These are phyloP conservation scores for Mola mola DNA, from an alignment of 2,113 vertebrate species.

Conservation along the genomic window DNA sequence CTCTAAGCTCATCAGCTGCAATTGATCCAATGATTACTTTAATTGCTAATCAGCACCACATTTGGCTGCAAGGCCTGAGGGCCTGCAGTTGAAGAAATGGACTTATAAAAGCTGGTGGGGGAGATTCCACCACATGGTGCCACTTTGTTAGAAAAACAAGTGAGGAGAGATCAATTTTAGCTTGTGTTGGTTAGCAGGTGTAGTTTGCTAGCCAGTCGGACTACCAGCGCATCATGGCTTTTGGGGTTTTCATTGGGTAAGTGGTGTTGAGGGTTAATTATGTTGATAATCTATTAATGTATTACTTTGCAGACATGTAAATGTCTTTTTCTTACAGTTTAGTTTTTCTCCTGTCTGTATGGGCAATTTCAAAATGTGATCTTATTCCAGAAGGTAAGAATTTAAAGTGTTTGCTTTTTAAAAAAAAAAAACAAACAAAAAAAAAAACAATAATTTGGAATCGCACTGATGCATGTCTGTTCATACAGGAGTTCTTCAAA, in stretches of 20 bases:
- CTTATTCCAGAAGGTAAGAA: conserved; percentile 18
- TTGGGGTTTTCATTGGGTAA: conserved; percentile 30
- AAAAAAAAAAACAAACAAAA: neutral
- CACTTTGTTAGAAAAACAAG: neutral
- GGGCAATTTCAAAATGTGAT: neutral
- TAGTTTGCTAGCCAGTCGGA: conserved; percentile 42
- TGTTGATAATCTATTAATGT: neutral
- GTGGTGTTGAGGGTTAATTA: rapidly evolving
- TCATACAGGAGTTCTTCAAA: conserved; percentile 20
- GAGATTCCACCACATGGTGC: rapidly evolving
- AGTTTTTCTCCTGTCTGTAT: conserved; percentile 27
- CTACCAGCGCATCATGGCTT: conserved; percentile 55
- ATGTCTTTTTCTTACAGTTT: conserved; percentile 31
- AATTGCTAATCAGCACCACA: conserved; percentile 14
- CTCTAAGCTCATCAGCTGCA: neutral
- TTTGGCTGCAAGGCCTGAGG: too few species aligned
- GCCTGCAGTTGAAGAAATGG: neutral
- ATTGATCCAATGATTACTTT: neutral
- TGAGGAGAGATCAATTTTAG: neutral
- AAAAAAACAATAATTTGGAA: neutral
- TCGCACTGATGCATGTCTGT: neutral
- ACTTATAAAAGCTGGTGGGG: conserved; percentile 14
- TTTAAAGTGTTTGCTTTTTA: neutral
- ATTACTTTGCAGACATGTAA: neutral
- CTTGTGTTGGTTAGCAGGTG: conserved; percentile 31